A percentile compares a stretch with the other conserved stretches of the same genome.
phyloP scores from a whole-genome alignment of 2,113 vertebrate genomes.

The Spilogale gracilis region DNA sequence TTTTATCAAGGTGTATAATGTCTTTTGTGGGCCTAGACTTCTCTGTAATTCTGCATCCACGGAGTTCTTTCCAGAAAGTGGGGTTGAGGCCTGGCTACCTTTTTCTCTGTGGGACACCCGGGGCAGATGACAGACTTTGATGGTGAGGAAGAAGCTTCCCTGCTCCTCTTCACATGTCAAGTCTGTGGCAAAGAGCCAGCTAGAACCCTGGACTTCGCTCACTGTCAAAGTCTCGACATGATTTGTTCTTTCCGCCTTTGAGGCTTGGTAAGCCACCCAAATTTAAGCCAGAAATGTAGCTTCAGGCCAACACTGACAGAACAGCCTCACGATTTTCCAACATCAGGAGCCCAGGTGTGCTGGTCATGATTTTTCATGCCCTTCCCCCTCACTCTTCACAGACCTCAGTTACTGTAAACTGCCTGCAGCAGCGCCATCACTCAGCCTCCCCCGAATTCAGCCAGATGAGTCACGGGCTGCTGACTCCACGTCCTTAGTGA shows the following conservation, averaged over 20 bases:
- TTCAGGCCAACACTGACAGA: constrained; percentile 46
- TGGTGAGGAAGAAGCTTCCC: constrained; percentile 8
- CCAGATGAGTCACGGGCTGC: background rate
- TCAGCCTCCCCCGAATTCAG: background rate
- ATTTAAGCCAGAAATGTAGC: constrained; percentile 69
- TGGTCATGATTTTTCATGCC: background rate
- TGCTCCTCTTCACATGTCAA: constrained; percentile 57
- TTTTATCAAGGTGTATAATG: background rate
- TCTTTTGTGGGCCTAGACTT: background rate
- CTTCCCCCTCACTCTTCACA: background rate
- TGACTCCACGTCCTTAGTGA: background rate
- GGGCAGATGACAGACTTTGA: background rate
- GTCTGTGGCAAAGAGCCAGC: constrained; percentile 36
- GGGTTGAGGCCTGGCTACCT: background rate
- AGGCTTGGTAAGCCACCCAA: constrained; percentile 67
- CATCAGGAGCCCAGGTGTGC: constrained; percentile 70
- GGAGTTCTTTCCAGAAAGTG: background rate
- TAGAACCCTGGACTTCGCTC: background rate
- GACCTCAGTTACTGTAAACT: background rate
- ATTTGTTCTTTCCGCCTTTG: constrained; percentile 70
- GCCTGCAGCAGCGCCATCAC: background rate
- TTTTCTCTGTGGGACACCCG: background rate
- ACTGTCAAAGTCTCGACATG: constrained; percentile 44
- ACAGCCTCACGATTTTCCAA: constrained; percentile 35
- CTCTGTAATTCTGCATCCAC: background rate